Evolutionary conservation across 1,140 invertebrate species (phyloP).

Genomic region (Antheraea mylitta): DNA sequence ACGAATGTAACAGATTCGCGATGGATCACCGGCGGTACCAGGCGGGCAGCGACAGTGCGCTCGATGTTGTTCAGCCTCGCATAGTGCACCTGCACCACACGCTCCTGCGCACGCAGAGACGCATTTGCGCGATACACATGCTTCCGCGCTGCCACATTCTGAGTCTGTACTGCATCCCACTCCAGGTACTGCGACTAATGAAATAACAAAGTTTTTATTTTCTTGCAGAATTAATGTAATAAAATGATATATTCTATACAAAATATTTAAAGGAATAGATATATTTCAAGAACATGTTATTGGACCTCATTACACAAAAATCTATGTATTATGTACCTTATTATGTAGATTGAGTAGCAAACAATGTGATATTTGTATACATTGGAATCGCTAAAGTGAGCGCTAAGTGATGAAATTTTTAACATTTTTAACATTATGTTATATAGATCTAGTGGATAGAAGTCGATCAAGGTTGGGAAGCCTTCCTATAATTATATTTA

Average conservation of each 20-base stretch:
- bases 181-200: neutral
- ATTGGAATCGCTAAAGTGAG: too few relatives aligned
- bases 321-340: too few relatives aligned
- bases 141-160: conserved; percentile 86
- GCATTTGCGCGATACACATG: conserved; percentile 88
- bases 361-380: too few relatives aligned
- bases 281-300: too few relatives aligned
- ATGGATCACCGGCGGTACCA: conserved; percentile 92
- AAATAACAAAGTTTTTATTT: neutral
- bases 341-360: too few relatives aligned
- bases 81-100: conserved; percentile 89
- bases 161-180: conserved; percentile 85
- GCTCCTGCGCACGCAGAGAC: conserved; percentile 89
- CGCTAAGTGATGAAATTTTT: too few relatives aligned
- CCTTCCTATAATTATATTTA: too few relatives aligned
- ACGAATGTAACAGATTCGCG: conserved; percentile 92
- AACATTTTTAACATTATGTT: too few relatives aligned
- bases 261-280: too few relatives aligned
- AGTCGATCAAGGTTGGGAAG: too few relatives aligned
- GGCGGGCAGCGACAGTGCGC: conserved; percentile 90
- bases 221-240: neutral
- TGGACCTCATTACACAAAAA: too few relatives aligned
- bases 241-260: neutral
- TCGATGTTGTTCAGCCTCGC: conserved; percentile 85
- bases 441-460: too few relatives aligned